Evolutionary conservation across 2,797 vertebrate species (phyloP).

Genomic region (Danio kyathit): DNA sequence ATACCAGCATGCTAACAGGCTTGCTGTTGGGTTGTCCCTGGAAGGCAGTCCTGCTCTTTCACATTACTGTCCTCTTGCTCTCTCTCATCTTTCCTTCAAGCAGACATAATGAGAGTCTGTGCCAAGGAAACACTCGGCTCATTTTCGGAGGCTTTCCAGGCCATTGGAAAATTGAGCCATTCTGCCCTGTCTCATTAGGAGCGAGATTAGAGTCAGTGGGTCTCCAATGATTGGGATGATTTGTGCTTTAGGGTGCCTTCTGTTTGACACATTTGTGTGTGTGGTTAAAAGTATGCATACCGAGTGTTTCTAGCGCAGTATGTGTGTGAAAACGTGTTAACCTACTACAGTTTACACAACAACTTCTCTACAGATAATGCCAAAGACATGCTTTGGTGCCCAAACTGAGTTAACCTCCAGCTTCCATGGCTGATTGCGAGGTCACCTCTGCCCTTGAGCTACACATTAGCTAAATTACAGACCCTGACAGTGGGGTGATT

Average conservation of each 20-base stretch:
- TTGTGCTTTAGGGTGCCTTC: slow-evolving; percentile 59
- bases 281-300: neutral
- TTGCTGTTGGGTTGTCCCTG: slow-evolving; percentile 35
- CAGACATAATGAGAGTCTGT: slow-evolving; percentile 61
- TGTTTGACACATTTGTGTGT: slow-evolving; percentile 48
- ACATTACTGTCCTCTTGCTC: slow-evolving; percentile 33
- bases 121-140: slow-evolving; percentile 62
- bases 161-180: slow-evolving; percentile 65
- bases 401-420: slow-evolving; percentile 55
- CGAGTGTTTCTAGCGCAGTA: neutral
- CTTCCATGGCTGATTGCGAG: slow-evolving; percentile 45
- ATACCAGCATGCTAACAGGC: slow-evolving; percentile 60
- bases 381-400: slow-evolving; percentile 32
- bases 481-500: slow-evolving; percentile 54
- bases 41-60: slow-evolving; percentile 51
- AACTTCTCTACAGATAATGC: slow-evolving; percentile 35
- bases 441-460: slow-evolving; percentile 57
- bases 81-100: slow-evolving; percentile 28
- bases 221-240: slow-evolving; percentile 55
- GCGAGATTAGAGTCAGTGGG: slow-evolving; percentile 61
- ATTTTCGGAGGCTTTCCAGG: slow-evolving; percentile 63
- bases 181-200: slow-evolving; percentile 62
- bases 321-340: slow-evolving; percentile 34
- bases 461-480: slow-evolving; percentile 57
- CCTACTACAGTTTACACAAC: slow-evolving; percentile 38